phyloP scores from a whole-genome alignment of 2,888 invertebrate species.

The Diaprepes abbreviatus region DNA sequence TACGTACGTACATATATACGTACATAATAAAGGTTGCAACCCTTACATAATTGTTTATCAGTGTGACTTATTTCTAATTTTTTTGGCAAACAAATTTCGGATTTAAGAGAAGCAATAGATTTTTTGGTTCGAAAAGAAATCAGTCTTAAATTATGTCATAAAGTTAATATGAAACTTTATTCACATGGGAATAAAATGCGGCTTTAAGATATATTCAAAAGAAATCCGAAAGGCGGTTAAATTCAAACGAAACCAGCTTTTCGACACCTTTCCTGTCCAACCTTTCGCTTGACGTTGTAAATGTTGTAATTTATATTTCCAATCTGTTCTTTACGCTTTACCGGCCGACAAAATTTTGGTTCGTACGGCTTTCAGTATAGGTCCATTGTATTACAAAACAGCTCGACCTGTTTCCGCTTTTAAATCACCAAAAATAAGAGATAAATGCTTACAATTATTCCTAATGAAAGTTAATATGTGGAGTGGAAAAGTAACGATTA shows the following conservation, averaged over 20 bases:
- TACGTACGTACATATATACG: too few relatives aligned
- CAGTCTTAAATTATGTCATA: not conserved
- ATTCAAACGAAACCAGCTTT: slow-evolving; percentile 36
- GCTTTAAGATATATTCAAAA: not conserved
- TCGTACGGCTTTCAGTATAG: slow-evolving; percentile 24
- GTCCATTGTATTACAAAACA: slow-evolving; percentile 15
- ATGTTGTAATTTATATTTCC: slow-evolving; percentile 38
- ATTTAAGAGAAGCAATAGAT: too few relatives aligned
- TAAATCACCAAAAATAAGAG: slow-evolving; percentile 24
- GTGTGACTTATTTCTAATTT: too few relatives aligned
- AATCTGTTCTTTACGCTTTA: slow-evolving; percentile 19
- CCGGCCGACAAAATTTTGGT: slow-evolving; percentile 20
- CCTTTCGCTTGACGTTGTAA: slow-evolving; percentile 31
- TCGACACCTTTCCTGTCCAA: slow-evolving; percentile 33
- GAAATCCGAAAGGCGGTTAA: slow-evolving; percentile 3
- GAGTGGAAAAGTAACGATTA: not conserved
- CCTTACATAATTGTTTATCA: too few relatives aligned
- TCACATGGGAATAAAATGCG: too few relatives aligned
- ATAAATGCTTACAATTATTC: not conserved
- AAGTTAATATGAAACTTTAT: too few relatives aligned
- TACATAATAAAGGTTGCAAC: too few relatives aligned
- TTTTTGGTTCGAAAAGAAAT: not conserved
- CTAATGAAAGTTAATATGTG: not conserved
- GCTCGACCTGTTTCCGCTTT: slow-evolving; percentile 11
- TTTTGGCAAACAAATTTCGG: too few relatives aligned